Evolutionary conservation across 2,113 vertebrate species (phyloP).

Genomic region (Oxygymnocypris stewartii): DNA sequence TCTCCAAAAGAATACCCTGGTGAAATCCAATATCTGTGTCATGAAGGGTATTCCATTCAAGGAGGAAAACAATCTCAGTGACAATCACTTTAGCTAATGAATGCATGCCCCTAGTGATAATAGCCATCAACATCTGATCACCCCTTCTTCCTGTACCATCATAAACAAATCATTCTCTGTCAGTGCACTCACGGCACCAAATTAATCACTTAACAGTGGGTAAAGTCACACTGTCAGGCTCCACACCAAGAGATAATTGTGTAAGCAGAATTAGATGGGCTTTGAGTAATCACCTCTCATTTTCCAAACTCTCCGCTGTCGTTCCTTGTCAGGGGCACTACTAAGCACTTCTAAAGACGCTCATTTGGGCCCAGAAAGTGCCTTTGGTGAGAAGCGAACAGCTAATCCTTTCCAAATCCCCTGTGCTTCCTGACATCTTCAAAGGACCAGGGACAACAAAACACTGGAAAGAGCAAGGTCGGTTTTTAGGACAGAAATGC

Average conservation of each 20-base stretch:
- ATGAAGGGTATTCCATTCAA: conserved; percentile 11
- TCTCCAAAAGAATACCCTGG: not conserved
- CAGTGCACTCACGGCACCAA: not conserved
- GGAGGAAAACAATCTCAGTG: not conserved
- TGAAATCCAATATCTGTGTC: conserved; percentile 13
- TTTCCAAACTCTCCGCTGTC: not conserved
- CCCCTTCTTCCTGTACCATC: not conserved
- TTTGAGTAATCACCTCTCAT: conserved; percentile 45
- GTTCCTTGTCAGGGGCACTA: conserved; percentile 3
- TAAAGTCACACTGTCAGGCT: conserved; percentile 2
- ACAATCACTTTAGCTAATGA: conserved; percentile 33
- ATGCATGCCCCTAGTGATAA: conserved; percentile 12
- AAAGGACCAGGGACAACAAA: conserved; percentile 15
- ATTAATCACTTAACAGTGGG: conserved; percentile 25
- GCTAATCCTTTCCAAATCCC: conserved; percentile 34
- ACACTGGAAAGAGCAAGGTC: not conserved
- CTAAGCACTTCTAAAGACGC: conserved; percentile 33
- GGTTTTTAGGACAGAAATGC: not conserved
- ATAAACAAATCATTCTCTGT: conserved; percentile 23
- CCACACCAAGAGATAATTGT: not conserved
- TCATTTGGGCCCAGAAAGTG: conserved; percentile 23
- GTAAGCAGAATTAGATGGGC: conserved; percentile 43
- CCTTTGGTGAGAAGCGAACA: not conserved
- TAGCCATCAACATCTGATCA: conserved; percentile 14
- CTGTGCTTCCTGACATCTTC: conserved; percentile 9